Conservation (phyloP, 2,113 vertebrate species). For the Nanorana parkeri region DNA sequence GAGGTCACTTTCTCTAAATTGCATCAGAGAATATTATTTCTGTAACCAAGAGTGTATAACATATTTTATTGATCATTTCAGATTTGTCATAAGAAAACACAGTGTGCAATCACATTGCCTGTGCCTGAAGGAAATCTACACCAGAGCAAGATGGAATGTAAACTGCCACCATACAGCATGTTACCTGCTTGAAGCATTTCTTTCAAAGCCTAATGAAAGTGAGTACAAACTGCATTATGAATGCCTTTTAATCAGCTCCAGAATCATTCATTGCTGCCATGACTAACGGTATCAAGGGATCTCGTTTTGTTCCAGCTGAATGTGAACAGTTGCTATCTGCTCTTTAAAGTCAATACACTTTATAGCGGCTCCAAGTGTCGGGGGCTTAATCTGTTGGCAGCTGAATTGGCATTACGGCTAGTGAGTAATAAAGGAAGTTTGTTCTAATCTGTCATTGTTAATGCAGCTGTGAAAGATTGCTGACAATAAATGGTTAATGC, state of each 20-base stretch:
- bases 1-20: background rate
- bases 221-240: constrained; percentile 35
- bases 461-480: background rate
- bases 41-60: background rate
- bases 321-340: constrained; percentile 34
- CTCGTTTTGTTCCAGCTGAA: background rate
- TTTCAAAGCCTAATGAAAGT: constrained; percentile 48
- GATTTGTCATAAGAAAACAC: background rate
- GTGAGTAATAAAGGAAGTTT: too few relatives aligned
- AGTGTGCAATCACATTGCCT: background rate
- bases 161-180: constrained; percentile 28
- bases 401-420: background rate
- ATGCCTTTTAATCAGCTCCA: constrained; percentile 23
- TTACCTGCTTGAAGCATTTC: constrained; percentile 32
- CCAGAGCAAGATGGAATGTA: background rate
- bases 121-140: background rate
- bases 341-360: constrained; percentile 22
- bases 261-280: constrained; percentile 1
- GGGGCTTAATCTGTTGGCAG: constrained; percentile 1
- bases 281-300: constrained; percentile 31
- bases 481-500: background rate
- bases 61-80: background rate
- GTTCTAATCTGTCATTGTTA: background rate
- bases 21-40: background rate
- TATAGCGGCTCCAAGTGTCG: background rate